Evolutionary conservation across 2,888 invertebrate species (phyloP).

Genomic region (Macropis europaea): DNA sequence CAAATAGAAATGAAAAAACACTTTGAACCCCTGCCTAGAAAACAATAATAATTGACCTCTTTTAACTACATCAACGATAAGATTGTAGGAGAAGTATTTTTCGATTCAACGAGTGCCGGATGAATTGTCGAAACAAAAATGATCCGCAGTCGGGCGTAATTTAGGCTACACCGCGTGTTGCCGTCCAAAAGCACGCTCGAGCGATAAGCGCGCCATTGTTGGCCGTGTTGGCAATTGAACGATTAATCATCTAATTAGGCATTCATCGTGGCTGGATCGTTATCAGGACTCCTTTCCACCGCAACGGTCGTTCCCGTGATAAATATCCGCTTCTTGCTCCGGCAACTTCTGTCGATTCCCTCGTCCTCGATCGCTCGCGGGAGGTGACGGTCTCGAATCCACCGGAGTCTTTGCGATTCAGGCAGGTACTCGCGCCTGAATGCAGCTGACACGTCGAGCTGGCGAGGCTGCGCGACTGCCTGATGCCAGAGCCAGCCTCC

Average conservation of each 20-base stretch:
- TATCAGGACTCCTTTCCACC: conserved; percentile 43
- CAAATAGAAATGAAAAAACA: no score
- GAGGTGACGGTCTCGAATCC: conserved; percentile 27
- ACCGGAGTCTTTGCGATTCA: background rate
- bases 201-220: conserved; percentile 70
- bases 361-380: conserved; percentile 17
- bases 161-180: conserved; percentile 54
- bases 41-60: no score
- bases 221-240: conserved; percentile 66
- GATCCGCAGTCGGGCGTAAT: background rate
- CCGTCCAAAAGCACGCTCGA: conserved; percentile 57
- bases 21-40: no score
- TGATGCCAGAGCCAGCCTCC: conserved; percentile 11
- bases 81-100: no score
- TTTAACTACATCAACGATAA: no score
- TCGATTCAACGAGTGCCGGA: no score
- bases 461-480: conserved; percentile 43
- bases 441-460: conserved; percentile 41
- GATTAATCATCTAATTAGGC: conserved; percentile 77
- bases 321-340: conserved; percentile 60
- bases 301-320: conserved; percentile 55
- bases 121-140: conserved; percentile 6
- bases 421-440: conserved; percentile 47
- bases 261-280: conserved; percentile 57
- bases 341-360: conserved; percentile 19